A percentile compares a stretch with the other conserved stretches of the same genome.
These are phyloP conservation scores for Scaptomyza cyrtandrae DNA, from an alignment of 2,888 invertebrate species.

Conservation along the genomic window DNA sequence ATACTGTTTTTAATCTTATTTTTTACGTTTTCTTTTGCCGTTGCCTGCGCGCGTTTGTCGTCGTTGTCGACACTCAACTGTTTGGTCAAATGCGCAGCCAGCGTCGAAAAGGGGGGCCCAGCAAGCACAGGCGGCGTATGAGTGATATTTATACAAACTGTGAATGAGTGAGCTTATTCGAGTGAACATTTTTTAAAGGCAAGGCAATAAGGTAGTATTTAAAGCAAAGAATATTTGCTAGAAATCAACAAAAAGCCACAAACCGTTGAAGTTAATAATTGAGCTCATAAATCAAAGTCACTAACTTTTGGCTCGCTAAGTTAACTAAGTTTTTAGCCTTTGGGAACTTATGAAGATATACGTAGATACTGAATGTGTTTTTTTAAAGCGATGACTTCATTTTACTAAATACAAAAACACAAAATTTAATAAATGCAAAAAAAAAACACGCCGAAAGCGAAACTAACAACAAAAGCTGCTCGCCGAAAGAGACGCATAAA, in stretches of 20 bases:
- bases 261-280: slow-evolving; percentile 23
- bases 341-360: slow-evolving; percentile 15
- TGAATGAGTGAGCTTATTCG: slow-evolving; percentile 54
- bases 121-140: slow-evolving; percentile 72
- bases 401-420: slow-evolving; percentile 37
- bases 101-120: slow-evolving; percentile 47
- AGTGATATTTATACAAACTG: slow-evolving; percentile 61
- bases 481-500: slow-evolving; percentile 17
- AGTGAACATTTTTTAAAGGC: slow-evolving; percentile 9
- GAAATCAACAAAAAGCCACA: not conserved
- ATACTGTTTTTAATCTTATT: slow-evolving; percentile 14
- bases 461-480: slow-evolving; percentile 56
- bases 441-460: slow-evolving; percentile 8
- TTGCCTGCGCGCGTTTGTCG: slow-evolving; percentile 70
- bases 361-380: slow-evolving; percentile 28
- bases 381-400: slow-evolving; percentile 77
- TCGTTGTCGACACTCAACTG: slow-evolving; percentile 73
- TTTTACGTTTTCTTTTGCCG: slow-evolving; percentile 29
- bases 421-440: slow-evolving; percentile 50
- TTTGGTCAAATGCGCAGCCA: slow-evolving; percentile 71
- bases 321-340: slow-evolving; percentile 31
- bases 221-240: slow-evolving; percentile 1
- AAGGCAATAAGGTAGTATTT: not conserved
- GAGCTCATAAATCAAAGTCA: slow-evolving; percentile 29
- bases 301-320: not conserved